Base-by-base conservation (phyloP, 2,888 invertebrate genomes). In the Chrysomela aeneicollis region DNA sequence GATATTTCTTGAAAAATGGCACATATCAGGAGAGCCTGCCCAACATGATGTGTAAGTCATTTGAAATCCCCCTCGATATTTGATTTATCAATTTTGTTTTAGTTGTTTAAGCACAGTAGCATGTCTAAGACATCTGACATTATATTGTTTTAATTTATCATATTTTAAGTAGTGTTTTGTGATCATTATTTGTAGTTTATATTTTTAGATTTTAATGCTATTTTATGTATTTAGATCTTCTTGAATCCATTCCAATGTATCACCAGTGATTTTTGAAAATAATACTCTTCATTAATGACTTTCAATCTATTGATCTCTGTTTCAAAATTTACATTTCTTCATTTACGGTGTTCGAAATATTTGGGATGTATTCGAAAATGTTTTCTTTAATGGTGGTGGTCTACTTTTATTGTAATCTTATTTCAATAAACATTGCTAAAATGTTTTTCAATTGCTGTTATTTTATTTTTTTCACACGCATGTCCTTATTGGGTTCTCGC, bases 391-490 rank as follows among this genome's bases (percentile, higher is more conserved):
- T 78, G 81, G 81, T 81, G 81, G 79, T 78, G 81, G 81, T 79
- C 77, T 78, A 76, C 76, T 72, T 71, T 72, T 77, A 72, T 79
- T 81, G 80, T 81, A 79, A 78, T 78, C 78, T 78, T 71, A 74
- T 78, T 79, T 78, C 69, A 82, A 82, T 82, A 82, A 82, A 82
- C 79, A 81, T 81, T 79, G 78, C 79, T 78, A 78, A 77, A 75
- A 80, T 79, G 81, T 81, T 80, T 81, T 78, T 75, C 77, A 78
- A 78, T 77, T 77, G 74, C 75, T 76, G 77, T 79, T 73, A 77
- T 80, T 80, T 79, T 79, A n/a, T n/a, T 26, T 26, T 79, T 79
- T 80, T 75, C 72, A 75, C 75, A 75, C 71, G 80, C 80, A 80
- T 80, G 80, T 77, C 77, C 78, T 75, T 73, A 68, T 68, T 72